These are phyloP conservation scores for Patella caerulea DNA, from an alignment of 2,888 invertebrate species.

Conservation along the genomic window DNA sequence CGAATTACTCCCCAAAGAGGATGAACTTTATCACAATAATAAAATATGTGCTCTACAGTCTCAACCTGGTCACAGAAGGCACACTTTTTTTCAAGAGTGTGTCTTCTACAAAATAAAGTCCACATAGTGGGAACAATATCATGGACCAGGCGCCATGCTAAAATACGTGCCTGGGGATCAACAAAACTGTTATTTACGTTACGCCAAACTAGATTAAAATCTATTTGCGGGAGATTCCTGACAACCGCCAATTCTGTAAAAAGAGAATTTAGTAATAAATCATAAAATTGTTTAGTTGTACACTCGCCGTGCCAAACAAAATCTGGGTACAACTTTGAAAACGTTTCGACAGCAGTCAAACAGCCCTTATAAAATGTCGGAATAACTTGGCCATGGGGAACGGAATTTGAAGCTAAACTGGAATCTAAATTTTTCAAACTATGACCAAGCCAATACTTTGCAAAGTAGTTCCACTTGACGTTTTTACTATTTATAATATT, in stretches of 20 bases:
- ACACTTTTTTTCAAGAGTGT: not conserved
- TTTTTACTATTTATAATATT: not conserved
- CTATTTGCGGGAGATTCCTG: too few relatives aligned
- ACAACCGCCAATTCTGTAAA: too few relatives aligned
- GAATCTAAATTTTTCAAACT: not conserved
- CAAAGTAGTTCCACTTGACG: not conserved
- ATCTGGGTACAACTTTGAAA: not conserved
- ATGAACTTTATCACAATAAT: not conserved
- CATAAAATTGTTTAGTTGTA: not conserved
- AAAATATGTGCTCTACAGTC: not conserved
- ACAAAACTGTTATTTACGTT: not conserved
- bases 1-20: not conserved
- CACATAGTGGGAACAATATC: constrained; percentile 3
- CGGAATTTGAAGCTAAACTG: not conserved
- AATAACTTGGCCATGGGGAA: not conserved
- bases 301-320: not conserved
- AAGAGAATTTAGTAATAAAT: not conserved
- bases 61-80: not conserved
- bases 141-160: not conserved
- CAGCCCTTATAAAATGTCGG: not conserved
- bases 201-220: too few relatives aligned
- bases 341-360: not conserved
- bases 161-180: not conserved
- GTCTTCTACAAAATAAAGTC: too few relatives aligned
- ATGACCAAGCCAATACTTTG: not conserved